Evolutionary conservation across 2,797 vertebrate species (phyloP).

Genomic region (Hippopotamyrus pictus): DNA sequence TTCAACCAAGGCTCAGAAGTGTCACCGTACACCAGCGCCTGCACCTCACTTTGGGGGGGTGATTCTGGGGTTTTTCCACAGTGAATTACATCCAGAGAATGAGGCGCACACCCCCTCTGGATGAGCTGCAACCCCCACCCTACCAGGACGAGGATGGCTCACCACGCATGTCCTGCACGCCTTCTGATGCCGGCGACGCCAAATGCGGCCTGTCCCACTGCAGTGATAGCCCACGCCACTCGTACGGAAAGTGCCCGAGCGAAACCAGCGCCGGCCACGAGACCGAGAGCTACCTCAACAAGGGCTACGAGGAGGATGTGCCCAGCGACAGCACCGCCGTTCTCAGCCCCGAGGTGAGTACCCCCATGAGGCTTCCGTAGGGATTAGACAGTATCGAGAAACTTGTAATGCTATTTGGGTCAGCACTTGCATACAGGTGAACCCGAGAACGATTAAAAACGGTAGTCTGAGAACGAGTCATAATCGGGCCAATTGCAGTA

Average conservation of each 20-base stretch:
- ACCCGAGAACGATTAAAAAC: neutral
- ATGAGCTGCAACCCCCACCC: slow-evolving; percentile 90
- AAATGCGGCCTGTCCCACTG: slow-evolving; percentile 84
- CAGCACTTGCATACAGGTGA: neutral
- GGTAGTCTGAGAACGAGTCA: neutral
- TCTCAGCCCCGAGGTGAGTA: slow-evolving; percentile 85
- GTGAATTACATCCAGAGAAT: slow-evolving; percentile 95
- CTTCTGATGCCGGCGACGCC: slow-evolving; percentile 83
- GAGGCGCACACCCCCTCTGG: slow-evolving; percentile 87
- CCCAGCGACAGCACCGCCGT: slow-evolving; percentile 93
- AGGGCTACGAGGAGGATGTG: slow-evolving; percentile 90
- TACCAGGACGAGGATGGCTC: slow-evolving; percentile 94
- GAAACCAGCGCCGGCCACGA: slow-evolving; percentile 79
- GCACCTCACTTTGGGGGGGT: neutral
- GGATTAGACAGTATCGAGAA: neutral
- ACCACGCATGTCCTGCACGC: slow-evolving; percentile 83
- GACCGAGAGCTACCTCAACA: slow-evolving; percentile 85
- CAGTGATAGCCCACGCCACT: slow-evolving; percentile 84
- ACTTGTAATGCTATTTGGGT: neutral
- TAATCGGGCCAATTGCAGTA: neutral
- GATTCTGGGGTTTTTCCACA: slow-evolving; percentile 42
- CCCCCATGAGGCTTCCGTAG: neutral
- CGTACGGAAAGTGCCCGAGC: slow-evolving; percentile 82
- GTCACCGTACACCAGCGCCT: neutral
- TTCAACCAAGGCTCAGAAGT: neutral